A percentile compares a stretch with the other conserved stretches of the same genome.
phyloP scores from a whole-genome alignment of 1,140 invertebrate genomes.

The Drosophila nigrodunni region DNA sequence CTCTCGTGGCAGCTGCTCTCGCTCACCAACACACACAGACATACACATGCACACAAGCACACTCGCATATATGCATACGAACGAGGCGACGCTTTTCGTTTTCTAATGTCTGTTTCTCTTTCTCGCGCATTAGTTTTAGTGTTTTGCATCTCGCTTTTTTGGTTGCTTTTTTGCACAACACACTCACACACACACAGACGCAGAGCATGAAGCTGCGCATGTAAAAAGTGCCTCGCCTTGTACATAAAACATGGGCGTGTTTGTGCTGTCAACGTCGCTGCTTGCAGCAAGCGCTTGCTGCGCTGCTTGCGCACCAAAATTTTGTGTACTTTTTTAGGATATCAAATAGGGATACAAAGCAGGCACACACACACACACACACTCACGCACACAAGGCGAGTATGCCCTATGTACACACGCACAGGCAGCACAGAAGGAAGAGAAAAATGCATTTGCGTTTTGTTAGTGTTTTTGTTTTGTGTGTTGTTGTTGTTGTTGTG shows the following conservation, averaged over 20 bases:
- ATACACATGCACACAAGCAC: not conserved
- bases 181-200: conserved; percentile 27
- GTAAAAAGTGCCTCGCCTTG: conserved; percentile 59
- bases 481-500: conserved; percentile 30
- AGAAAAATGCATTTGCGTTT: conserved; percentile 68
- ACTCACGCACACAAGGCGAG: conserved; percentile 13
- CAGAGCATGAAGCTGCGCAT: conserved; percentile 36
- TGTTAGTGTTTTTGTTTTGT: conserved; percentile 23
- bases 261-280: conserved; percentile 67
- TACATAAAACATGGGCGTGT: conserved; percentile 83
- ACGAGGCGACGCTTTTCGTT: conserved; percentile 66
- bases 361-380: conserved; percentile 10
- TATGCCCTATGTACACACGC: conserved; percentile 46
- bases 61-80: conserved; percentile 14
- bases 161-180: conserved; percentile 71
- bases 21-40: conserved; percentile 48
- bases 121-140: conserved; percentile 83
- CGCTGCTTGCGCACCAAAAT: conserved; percentile 72
- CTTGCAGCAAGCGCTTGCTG: conserved; percentile 37
- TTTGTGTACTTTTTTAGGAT: conserved; percentile 84
- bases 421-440: conserved; percentile 47
- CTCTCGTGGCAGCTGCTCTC: conserved; percentile 52
- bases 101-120: conserved; percentile 83
- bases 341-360: conserved; percentile 79
- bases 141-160: conserved; percentile 84